phyloP scores from a whole-genome alignment of 2,888 invertebrate genomes.

The Drosophila neotestacea region DNA sequence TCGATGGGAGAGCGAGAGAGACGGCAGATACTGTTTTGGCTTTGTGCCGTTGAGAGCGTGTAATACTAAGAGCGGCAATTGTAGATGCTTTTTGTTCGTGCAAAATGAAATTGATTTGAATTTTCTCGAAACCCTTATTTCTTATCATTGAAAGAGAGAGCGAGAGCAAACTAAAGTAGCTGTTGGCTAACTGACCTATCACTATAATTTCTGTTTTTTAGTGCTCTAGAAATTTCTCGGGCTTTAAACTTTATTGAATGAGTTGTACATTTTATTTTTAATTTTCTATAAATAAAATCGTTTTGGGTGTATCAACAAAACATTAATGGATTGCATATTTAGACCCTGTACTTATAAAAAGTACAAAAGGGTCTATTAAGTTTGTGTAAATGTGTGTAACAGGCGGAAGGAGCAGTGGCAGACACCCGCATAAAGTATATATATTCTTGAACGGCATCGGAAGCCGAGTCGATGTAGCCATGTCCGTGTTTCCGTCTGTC shows the following conservation, averaged over 20 bases:
- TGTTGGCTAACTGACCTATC: slow-evolving; percentile 3
- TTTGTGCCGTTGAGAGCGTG: neutral
- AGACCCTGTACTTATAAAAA: too few relatives aligned
- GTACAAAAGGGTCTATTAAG: too few relatives aligned
- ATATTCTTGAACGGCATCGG: too few relatives aligned
- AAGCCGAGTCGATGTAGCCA: too few relatives aligned
- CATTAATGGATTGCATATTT: too few relatives aligned
- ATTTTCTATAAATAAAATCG: neutral
- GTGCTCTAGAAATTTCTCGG: slow-evolving; percentile 29
- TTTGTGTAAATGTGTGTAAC: too few relatives aligned
- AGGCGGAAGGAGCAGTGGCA: too few relatives aligned
- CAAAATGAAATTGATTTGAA: slow-evolving; percentile 2
- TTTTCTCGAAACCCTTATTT: slow-evolving; percentile 25
- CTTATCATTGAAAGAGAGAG: neutral
- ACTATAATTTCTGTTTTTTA: neutral
- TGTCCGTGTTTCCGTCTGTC: too few relatives aligned
- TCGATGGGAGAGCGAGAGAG: slow-evolving; percentile 10
- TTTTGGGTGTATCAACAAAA: too few relatives aligned
- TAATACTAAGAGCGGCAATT: neutral
- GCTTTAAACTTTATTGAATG: too few relatives aligned
- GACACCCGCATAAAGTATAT: too few relatives aligned
- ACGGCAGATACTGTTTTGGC: neutral
- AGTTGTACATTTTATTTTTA: slow-evolving; percentile 3
- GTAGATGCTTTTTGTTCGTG: neutral
- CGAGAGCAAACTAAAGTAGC: neutral